phyloP scores from a whole-genome alignment of 1,140 invertebrate species.

The Penaeus chinensis region DNA sequence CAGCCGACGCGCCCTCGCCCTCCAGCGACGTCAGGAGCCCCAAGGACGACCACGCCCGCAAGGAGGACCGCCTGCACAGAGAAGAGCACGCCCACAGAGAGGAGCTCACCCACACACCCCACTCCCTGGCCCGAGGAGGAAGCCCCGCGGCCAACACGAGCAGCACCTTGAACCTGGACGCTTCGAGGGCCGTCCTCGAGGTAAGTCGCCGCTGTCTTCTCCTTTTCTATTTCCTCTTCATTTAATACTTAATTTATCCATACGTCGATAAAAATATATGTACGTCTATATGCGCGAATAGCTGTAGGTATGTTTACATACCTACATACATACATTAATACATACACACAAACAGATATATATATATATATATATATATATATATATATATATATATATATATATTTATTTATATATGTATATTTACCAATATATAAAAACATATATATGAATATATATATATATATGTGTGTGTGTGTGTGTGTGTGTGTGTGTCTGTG shows the following conservation, averaged over 20 bases:
- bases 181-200: conserved; percentile 13
- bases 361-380: no score
- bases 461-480: no score
- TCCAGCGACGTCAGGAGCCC: not conserved
- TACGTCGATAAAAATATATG: no score
- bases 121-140: conserved; percentile 18
- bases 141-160: conserved; percentile 32
- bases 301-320: no score
- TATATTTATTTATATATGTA: no score
- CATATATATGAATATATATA: no score
- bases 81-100: conserved; percentile 21
- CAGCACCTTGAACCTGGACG: not conserved
- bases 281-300: no score
- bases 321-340: no score
- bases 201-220: not conserved
- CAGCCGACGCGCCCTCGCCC: not conserved
- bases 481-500: no score
- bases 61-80: not conserved
- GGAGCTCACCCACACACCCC: conserved; percentile 32
- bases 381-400: no score
- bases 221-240: not conserved
- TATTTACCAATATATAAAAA: no score
- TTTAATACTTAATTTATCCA: not conserved
- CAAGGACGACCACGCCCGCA: not conserved
- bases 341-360: no score